phyloP scores from a whole-genome alignment of 2,888 invertebrate species.

The Eupithecia abbreviata region DNA sequence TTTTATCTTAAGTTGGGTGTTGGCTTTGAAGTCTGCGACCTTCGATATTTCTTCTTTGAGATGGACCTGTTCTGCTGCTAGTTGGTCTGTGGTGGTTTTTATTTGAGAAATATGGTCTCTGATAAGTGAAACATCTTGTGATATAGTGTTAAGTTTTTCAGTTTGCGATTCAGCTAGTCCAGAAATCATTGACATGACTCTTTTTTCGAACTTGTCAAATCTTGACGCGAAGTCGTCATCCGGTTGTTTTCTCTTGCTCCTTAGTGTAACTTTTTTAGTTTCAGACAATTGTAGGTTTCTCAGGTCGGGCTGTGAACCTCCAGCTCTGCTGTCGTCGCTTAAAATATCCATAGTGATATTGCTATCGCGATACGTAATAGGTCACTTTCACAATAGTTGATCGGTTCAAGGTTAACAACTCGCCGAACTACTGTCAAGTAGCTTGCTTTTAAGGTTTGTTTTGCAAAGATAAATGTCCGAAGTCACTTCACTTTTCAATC shows the following conservation, averaged over 20 bases:
- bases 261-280: not conserved
- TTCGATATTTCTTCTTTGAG: not conserved
- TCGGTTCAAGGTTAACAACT: no score
- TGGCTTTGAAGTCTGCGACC: not conserved
- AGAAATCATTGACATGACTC: not conserved
- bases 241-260: not conserved
- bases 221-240: not conserved
- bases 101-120: constrained; percentile 48
- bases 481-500: no score
- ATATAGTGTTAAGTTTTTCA: not conserved
- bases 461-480: no score
- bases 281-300: not conserved
- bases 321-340: not conserved
- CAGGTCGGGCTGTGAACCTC: not conserved
- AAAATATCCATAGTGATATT: no score
- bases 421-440: no score
- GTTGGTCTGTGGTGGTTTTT: not conserved
- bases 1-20: not conserved
- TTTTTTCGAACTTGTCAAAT: not conserved
- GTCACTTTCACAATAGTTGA: no score
- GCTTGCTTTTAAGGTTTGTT: no score
- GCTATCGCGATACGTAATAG: no score
- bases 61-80: not conserved
- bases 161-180: not conserved
- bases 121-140: constrained; percentile 56